Evolutionary conservation across 2,113 vertebrate genomes (phyloP), one percentile per base, ranked within the genome.

Genomic region (Rhinolophus ferrumequinum): DNA sequence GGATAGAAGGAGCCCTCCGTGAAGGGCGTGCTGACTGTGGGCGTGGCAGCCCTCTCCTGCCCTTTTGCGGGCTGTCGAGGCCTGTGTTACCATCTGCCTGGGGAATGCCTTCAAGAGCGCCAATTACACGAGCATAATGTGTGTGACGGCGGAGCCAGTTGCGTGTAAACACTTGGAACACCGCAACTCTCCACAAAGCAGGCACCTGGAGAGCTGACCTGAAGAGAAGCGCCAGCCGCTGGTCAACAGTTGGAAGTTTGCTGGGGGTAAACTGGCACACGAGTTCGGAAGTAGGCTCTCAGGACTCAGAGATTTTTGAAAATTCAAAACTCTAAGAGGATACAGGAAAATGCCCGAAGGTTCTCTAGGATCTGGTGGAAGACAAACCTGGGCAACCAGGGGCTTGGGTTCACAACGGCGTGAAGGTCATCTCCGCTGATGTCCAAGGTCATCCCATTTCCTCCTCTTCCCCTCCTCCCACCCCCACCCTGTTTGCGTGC

Each of bases 91-190:
- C 67, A 62, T 81, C 94, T 72, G 80, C 52, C 44, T 41, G 22
- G 95, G 33, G 44, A 93, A 86, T 38, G 86, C 47, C 67, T 92
- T 89, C 72, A 73, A 88, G 90, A 95, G 80, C 16, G 9, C 84
- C 93, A 95, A 85, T 85, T 96, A 94, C 21, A 94, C 66, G 56
- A 44, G 73, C 62, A 83, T 8, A 38, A 82, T 24, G 22, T 72
- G 38, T 87, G 82, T 72, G 85, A 77, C 19, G 95, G 93, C 91
- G 69, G 87, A 95, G 60, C 33, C 85, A 66, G 90, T 22, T 50
- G 85, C 77, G 56, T 38, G 1, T 3, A 91, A 60, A 84, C 56
- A 60, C 76, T 88, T 0, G 0, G 80, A 94, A 90, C 47, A 69
- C 85, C 24, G 58, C 0, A 24, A 85, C 72, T 93, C 88, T 79